Evolutionary conservation across 1,140 invertebrate species (phyloP).

Genomic region (Leucophenga varia): DNA sequence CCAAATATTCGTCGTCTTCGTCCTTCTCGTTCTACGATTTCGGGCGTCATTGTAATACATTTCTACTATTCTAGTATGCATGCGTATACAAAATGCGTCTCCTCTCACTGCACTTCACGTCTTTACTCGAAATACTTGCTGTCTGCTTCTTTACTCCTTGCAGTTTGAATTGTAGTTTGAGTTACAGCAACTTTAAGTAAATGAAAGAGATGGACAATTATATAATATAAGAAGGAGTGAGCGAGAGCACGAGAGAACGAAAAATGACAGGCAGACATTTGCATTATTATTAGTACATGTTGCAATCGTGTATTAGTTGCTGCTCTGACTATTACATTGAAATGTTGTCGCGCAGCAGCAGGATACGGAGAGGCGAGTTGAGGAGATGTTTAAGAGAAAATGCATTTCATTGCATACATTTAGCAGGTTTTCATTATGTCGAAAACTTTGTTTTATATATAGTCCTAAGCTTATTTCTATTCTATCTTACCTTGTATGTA

Average conservation of each 20-base stretch:
- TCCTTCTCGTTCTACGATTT: too few relatives aligned
- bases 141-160: not conserved
- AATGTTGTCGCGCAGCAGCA: not conserved
- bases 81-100: too few relatives aligned
- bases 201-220: too few relatives aligned
- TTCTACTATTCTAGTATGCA: too few relatives aligned
- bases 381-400: constrained; percentile 23
- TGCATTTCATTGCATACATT: constrained; percentile 54
- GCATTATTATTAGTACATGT: constrained; percentile 54
- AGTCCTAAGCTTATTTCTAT: too few relatives aligned
- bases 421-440: constrained; percentile 52
- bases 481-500: too few relatives aligned
- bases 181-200: constrained; percentile 54
- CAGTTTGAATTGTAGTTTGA: constrained; percentile 25
- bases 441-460: constrained; percentile 29
- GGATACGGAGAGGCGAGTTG: not conserved
- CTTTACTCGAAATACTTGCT: too few relatives aligned
- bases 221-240: too few relatives aligned
- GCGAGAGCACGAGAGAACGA: too few relatives aligned
- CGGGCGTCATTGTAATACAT: too few relatives aligned
- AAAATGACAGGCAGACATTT: constrained; percentile 55
- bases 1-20: constrained; percentile 39
- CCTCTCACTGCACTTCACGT: too few relatives aligned
- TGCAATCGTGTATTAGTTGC: constrained; percentile 37
- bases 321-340: constrained; percentile 9